Conservation (phyloP, 92 coral and sea anemone genomes). For the Palythoa caribaeorum region DNA sequence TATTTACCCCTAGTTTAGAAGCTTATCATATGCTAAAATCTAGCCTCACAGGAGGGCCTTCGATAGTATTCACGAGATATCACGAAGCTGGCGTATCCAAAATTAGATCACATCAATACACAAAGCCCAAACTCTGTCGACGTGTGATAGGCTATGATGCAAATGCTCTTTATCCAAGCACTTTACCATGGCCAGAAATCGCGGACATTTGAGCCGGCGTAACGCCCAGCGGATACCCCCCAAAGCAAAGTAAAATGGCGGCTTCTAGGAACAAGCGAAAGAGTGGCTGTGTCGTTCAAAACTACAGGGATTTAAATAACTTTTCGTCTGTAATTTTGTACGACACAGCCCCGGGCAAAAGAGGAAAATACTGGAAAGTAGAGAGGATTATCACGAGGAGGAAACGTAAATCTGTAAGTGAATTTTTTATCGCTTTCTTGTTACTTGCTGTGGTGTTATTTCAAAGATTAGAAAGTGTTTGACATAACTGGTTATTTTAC, state of each 20-base stretch:
- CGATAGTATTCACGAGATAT: too few species aligned
- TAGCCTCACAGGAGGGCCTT: too few species aligned
- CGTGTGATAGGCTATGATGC: too few species aligned
- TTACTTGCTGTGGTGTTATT: not conserved
- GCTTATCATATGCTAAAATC: too few species aligned
- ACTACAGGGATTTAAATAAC: not conserved
- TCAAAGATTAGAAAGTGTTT: not conserved
- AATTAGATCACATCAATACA: too few species aligned
- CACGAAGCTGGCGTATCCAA: too few species aligned
- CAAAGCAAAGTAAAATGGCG: constrained; percentile 10
- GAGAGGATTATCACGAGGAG: not conserved
- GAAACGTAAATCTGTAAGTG: constrained; percentile 8
- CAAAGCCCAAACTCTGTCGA: too few species aligned
- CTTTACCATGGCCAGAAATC: constrained; percentile 21
- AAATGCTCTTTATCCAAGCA: too few species aligned
- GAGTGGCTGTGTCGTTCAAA: constrained; percentile 12
- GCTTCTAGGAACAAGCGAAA: not conserved
- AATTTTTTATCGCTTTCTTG: not conserved
- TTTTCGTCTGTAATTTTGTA: not conserved
- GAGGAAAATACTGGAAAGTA: not conserved
- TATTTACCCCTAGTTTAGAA: too few species aligned
- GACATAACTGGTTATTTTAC: constrained; percentile 6
- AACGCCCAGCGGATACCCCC: constrained; percentile 25
- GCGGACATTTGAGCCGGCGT: constrained; percentile 30
- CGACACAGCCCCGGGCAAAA: constrained; percentile 12